phyloP scores from a whole-genome alignment of 2,888 invertebrate species.

The Limnephilus marmoratus region DNA sequence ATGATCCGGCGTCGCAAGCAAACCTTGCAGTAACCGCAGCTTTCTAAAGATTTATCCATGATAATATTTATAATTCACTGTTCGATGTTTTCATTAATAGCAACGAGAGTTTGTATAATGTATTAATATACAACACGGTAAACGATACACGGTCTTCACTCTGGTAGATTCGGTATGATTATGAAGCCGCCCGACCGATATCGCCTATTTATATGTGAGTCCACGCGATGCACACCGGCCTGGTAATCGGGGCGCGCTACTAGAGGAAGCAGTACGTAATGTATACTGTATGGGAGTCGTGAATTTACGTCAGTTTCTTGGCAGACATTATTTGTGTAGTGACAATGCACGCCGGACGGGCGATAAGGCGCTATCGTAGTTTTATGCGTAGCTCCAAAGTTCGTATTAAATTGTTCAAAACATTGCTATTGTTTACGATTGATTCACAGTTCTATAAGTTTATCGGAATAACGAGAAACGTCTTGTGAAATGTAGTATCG shows the following conservation, averaged over 20 bases:
- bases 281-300: background rate
- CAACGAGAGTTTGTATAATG: background rate
- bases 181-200: background rate
- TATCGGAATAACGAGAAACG: background rate
- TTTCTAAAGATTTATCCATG: constrained; percentile 67
- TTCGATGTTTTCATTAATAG: background rate
- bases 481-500: background rate
- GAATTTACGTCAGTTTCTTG: constrained; percentile 18
- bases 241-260: background rate
- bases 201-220: constrained; percentile 12
- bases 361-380: constrained; percentile 55
- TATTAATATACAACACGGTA: background rate
- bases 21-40: constrained; percentile 75
- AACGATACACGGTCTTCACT: background rate
- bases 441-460: constrained; percentile 20
- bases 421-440: constrained; percentile 45
- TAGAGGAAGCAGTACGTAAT: background rate
- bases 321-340: constrained; percentile 18
- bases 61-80: background rate
- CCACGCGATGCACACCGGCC: background rate
- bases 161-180: constrained; percentile 9
- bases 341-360: constrained; percentile 51
- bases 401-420: constrained; percentile 50
- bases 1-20: constrained; percentile 74
- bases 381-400: constrained; percentile 55